A percentile compares a stretch with the other conserved stretches of the same genome.
Conservation (phyloP, 2,113 vertebrate genomes). For the Eidolon helvum region DNA sequence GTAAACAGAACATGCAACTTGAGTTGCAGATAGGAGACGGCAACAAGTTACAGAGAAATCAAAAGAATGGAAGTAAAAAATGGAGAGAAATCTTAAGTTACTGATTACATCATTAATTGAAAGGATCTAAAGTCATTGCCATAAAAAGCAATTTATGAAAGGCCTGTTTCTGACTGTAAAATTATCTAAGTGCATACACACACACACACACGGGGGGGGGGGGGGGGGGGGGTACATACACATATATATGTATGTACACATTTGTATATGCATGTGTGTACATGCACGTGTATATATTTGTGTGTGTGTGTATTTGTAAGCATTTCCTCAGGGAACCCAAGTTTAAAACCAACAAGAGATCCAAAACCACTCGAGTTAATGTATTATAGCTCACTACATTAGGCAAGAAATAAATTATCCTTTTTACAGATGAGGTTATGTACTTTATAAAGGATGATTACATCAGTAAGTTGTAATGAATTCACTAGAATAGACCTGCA, state of each 20-base stretch:
- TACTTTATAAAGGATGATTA: background rate
- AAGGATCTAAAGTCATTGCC: background rate
- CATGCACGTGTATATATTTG: background rate
- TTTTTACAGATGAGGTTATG: background rate
- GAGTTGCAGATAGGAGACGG: background rate
- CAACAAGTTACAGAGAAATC: background rate
- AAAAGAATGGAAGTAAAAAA: background rate
- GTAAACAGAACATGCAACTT: background rate
- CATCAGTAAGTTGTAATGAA: background rate
- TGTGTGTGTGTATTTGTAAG: background rate
- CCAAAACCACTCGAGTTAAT: background rate
- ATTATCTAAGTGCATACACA: background rate
- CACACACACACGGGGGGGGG: too few relatives aligned
- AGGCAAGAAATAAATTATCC: background rate
- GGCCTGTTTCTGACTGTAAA: background rate
- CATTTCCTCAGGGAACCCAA: background rate
- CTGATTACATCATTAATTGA: background rate
- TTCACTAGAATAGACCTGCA: background rate
- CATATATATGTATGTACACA: background rate
- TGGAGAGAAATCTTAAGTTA: background rate
- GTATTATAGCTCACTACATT: background rate
- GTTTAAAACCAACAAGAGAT: background rate
- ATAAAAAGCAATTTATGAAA: background rate
- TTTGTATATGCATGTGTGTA: background rate
- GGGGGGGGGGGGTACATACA: too few relatives aligned